A percentile compares a stretch with the other conserved stretches of the same genome.
Conservation (phyloP, 1,140 invertebrate genomes). For the Lamellibrachia luymesi region DNA sequence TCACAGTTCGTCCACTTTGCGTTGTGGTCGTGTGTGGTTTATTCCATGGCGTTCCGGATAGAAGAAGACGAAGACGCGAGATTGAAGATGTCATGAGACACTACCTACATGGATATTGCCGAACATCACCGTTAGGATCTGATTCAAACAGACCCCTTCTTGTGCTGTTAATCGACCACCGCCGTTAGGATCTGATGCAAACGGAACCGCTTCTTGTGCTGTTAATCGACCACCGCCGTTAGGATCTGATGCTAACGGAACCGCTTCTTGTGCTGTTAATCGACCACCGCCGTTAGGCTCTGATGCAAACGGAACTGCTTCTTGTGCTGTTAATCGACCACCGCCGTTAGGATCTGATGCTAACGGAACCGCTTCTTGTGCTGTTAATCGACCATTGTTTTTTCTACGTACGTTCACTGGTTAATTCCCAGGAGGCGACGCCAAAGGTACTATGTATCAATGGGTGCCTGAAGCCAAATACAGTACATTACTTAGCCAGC, state of each 20-base stretch:
- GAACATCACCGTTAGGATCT: not conserved
- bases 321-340: not conserved
- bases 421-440: not conserved
- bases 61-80: no score
- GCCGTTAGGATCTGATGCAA: no score
- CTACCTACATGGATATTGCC: not conserved
- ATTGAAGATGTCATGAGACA: not conserved
- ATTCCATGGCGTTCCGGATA: no score
- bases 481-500: not conserved
- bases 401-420: no score
- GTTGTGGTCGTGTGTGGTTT: no score
- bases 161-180: not conserved
- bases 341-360: no score
- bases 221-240: not conserved
- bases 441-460: not conserved
- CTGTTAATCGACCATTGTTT: no score
- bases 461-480: not conserved
- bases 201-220: no score
- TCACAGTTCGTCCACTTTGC: not conserved
- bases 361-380: no score
- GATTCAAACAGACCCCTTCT: not conserved
- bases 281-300: no score
- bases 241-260: no score
- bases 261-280: no score
- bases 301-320: not conserved